Conservation (phyloP, 2,888 invertebrate genomes). For the Ochlodes sylvanus region DNA sequence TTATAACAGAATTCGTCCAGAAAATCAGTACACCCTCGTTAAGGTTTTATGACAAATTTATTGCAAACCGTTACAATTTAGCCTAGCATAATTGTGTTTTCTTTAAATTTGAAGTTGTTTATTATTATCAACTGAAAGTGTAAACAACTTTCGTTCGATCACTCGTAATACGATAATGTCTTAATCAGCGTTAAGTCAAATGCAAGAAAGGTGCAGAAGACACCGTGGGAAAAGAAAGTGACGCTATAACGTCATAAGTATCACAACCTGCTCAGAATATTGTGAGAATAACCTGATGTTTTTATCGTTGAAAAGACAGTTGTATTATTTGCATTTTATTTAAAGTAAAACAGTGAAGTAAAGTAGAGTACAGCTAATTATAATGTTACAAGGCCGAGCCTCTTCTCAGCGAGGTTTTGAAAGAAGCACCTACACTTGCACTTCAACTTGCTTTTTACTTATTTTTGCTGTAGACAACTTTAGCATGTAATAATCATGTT, state of each 20-base stretch:
- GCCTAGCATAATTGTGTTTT: no score
- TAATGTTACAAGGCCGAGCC: conserved; percentile 23
- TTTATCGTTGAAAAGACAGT: conserved; percentile 23
- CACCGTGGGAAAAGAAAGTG: conserved; percentile 48
- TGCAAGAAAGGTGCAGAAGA: conserved; percentile 41
- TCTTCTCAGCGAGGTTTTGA: conserved; percentile 20
- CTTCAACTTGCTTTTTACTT: conserved; percentile 6
- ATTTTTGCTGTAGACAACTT: not conserved
- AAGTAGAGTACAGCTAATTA: conserved; percentile 21
- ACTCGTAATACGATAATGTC: conserved; percentile 40
- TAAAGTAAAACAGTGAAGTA: conserved; percentile 26
- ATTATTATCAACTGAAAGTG: not conserved
- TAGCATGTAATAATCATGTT: no score
- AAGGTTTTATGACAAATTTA: no score
- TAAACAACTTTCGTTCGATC: conserved; percentile 26
- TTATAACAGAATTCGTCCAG: no score
- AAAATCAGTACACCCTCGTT: no score
- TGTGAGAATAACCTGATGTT: conserved; percentile 13
- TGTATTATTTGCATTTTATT: conserved; percentile 27
- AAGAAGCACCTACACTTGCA: not conserved
- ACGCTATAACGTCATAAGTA: conserved; percentile 40
- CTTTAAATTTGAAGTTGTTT: not conserved
- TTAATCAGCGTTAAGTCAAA: conserved; percentile 34
- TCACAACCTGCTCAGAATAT: conserved; percentile 21
- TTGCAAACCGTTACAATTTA: no score